Conservation (phyloP, 1,140 invertebrate species). For the Nomia melanderi region DNA sequence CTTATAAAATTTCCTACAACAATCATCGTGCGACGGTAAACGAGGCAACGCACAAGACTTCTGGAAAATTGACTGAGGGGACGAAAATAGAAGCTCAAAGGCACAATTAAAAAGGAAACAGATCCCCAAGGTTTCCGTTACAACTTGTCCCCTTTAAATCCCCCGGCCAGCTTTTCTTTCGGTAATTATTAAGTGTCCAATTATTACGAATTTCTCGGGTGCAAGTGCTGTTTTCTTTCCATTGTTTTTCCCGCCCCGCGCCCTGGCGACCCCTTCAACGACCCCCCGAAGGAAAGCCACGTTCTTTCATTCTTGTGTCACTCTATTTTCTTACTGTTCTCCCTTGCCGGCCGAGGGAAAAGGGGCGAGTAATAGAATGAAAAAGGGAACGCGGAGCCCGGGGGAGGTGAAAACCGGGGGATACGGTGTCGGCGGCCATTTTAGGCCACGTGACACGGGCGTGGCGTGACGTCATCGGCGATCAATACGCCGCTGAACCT, state of each 20-base stretch:
- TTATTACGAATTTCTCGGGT: slow-evolving; percentile 24
- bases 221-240: neutral
- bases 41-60: too few relatives aligned
- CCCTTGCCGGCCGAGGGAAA: neutral
- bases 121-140: neutral
- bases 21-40: too few relatives aligned
- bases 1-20: too few relatives aligned
- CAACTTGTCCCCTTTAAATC: neutral
- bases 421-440: slow-evolving; percentile 70
- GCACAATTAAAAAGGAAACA: neutral
- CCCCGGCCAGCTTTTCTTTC: neutral
- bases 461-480: slow-evolving; percentile 79
- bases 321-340: slow-evolving; percentile 4
- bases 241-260: neutral
- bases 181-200: slow-evolving; percentile 37
- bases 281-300: too few relatives aligned
- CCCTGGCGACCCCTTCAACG: too few relatives aligned
- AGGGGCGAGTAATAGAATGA: slow-evolving; percentile 7
- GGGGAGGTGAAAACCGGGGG: slow-evolving; percentile 29
- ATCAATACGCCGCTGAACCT: slow-evolving; percentile 77
- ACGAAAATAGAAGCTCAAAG: too few relatives aligned
- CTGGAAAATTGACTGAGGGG: too few relatives aligned
- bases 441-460: slow-evolving; percentile 80
- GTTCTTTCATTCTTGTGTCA: neutral
- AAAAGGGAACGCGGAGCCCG: slow-evolving; percentile 10